Evolutionary conservation across 2,888 invertebrate genomes (phyloP).

Genomic region (Tiliacea citrago): DNA sequence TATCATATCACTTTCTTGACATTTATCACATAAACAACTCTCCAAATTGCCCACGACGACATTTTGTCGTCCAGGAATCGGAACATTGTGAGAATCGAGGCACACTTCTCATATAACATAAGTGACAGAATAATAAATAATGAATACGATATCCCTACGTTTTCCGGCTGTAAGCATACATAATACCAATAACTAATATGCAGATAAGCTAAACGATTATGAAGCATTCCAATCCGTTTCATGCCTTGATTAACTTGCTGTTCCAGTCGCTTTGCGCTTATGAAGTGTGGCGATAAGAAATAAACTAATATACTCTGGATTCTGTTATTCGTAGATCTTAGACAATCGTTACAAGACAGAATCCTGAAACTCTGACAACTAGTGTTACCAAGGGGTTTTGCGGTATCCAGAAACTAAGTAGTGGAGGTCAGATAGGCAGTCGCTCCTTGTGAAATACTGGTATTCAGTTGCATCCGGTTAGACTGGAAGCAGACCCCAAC

Average conservation of each 20-base stretch:
- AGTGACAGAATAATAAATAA: background rate
- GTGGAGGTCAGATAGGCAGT: too few species aligned
- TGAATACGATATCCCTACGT: background rate
- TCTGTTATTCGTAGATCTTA: background rate
- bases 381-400: too few species aligned
- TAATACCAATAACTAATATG: background rate
- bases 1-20: conserved; percentile 3
- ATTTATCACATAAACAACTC: background rate
- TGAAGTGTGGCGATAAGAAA: conserved; percentile 31
- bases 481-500: too few species aligned
- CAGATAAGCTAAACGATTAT: conserved; percentile 41
- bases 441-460: too few species aligned
- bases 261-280: conserved; percentile 41
- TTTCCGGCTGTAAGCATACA: background rate
- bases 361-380: too few species aligned
- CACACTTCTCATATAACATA: conserved; percentile 1
- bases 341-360: too few species aligned
- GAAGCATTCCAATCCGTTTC: conserved; percentile 39
- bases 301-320: background rate
- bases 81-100: conserved; percentile 14
- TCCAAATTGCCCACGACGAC: background rate
- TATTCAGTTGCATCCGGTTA: too few species aligned
- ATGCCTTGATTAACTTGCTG: conserved; percentile 44
- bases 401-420: too few species aligned
- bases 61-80: background rate